Base-by-base conservation (phyloP, 35 echinoderm and acorn worm genomes). In the Apostichopus japonicus region DNA sequence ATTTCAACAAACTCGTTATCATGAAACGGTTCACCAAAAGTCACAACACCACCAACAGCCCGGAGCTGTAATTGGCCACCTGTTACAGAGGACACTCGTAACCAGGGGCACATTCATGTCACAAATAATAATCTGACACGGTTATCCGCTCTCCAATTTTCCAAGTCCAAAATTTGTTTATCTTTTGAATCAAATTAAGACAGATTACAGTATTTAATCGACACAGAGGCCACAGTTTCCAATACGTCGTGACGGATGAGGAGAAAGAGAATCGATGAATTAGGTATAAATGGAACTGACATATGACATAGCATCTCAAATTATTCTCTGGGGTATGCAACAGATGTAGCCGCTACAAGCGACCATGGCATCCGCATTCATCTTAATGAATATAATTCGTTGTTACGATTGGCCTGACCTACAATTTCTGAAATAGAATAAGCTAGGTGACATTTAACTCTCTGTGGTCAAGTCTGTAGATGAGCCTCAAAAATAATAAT, bases 291-390 rank as follows among this genome's bases (percentile, higher is more conserved):
- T 27, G 78, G 78, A 80, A 80, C 23, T 13, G 78, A 53, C 78
- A 80, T 80, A 6, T 80, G 23, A 14, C 22, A 19, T 14, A 13
- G 6, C 13, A 11, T 80, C 79, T 53, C 44, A 83, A 83, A 54
- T 83, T 83, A 83, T 83, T 52, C 79, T 83, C 79, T 83, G n/a
- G 79, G 79, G 79, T 17, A n/a, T 83, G 14, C n/a, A 54, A 54
- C 79, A 52, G 79, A 83, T 83, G 79, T 52, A n/a, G 8, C 79
- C 51, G 54, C 24, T 55, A 67, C 2, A 67, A 67, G 63, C 63
- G 1, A 44, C 33, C 33, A 44, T 44, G 33, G 33, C 33, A 44
- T 44, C 33, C 33, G 33, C 33, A 44, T 44, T 44, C 33, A 44
- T 44, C 33, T 44, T 44, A 44, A 44, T 44, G 33, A 44, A 44